These are phyloP conservation scores for Rachycentron canadum DNA, from an alignment of 2,797 vertebrate species.

Conservation along the genomic window DNA sequence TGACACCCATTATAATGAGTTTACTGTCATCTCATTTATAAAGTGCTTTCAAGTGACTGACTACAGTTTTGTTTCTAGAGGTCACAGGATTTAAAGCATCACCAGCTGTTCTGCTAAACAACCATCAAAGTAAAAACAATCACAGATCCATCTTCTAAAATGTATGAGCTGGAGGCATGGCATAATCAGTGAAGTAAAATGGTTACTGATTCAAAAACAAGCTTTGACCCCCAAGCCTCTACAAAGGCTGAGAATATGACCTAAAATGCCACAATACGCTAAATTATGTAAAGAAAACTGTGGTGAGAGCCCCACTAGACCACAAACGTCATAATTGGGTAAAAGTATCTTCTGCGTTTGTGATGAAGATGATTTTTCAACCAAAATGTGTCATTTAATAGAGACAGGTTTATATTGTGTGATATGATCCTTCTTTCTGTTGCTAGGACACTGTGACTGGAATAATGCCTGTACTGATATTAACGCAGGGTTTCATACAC, in stretches of 20 bases:
- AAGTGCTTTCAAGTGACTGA: conserved; percentile 72
- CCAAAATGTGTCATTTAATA: conserved; percentile 10
- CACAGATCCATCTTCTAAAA: conserved; percentile 71
- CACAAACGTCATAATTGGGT: background rate
- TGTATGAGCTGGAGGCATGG: conserved; percentile 58
- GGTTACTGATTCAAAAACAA: conserved; percentile 45
- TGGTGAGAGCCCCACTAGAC: background rate
- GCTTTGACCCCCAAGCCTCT: conserved; percentile 11
- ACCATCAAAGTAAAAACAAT: conserved; percentile 72
- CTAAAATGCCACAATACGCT: background rate
- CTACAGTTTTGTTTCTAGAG: conserved; percentile 76
- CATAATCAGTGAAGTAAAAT: conserved; percentile 57
- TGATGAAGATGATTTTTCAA: conserved; percentile 4
- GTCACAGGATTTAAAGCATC: conserved; percentile 78
- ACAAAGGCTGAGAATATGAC: conserved; percentile 23
- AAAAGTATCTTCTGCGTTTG: background rate
- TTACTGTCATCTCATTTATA: conserved; percentile 67
- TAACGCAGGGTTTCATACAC: conserved; percentile 5
- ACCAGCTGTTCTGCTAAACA: conserved; percentile 76
- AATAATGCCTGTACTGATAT: conserved; percentile 14
- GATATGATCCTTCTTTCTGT: conserved; percentile 20
- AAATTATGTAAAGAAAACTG: background rate
- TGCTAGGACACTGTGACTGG: conserved; percentile 28
- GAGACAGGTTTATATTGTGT: conserved; percentile 4
- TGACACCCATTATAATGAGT: conserved; percentile 69